Evolutionary conservation across 2,888 invertebrate genomes (phyloP).

Genomic region (Cephus sareptanus): DNA sequence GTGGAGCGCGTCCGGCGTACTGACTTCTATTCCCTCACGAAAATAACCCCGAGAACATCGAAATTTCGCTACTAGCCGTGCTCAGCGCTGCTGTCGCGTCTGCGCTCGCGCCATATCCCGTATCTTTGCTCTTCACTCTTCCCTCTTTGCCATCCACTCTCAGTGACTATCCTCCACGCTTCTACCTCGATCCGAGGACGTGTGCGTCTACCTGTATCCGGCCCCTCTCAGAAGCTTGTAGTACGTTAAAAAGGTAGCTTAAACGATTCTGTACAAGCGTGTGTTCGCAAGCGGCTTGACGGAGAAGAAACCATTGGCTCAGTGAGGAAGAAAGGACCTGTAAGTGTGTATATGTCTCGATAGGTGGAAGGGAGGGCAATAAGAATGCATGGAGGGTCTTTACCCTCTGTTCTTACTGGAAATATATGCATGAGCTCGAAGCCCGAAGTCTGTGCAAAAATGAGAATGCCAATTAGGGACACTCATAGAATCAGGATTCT

Average conservation of each 20-base stretch:
- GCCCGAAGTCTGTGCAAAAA: conserved; percentile 25
- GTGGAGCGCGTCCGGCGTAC: conserved; percentile 48
- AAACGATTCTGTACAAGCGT: no score
- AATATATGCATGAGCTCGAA: conserved; percentile 39
- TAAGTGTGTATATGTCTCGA: no score
- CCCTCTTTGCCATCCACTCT: no score
- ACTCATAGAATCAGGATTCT: conserved; percentile 30
- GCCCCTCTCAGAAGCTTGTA: no score
- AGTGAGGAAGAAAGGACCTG: conserved; percentile 19
- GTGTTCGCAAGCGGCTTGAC: no score
- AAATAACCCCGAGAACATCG: conserved; percentile 34
- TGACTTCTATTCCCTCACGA: conserved; percentile 27
- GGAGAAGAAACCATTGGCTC: conserved; percentile 24
- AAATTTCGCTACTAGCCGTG: conserved; percentile 9
- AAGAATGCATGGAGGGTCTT: no score
- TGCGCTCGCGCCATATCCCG: no score
- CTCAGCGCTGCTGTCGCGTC: no score
- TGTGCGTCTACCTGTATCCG: neutral
- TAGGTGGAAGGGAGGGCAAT: no score
- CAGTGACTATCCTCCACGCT: no score
- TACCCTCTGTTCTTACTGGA: neutral
- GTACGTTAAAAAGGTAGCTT: no score
- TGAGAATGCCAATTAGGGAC: conserved; percentile 43
- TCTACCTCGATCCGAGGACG: neutral
- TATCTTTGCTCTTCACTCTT: no score